Percentiles rank a stretch among this genome's conserved stretches.
These are phyloP conservation scores for Hedychridium roseum DNA, from an alignment of 2,888 invertebrate species.

Conservation along the genomic window DNA sequence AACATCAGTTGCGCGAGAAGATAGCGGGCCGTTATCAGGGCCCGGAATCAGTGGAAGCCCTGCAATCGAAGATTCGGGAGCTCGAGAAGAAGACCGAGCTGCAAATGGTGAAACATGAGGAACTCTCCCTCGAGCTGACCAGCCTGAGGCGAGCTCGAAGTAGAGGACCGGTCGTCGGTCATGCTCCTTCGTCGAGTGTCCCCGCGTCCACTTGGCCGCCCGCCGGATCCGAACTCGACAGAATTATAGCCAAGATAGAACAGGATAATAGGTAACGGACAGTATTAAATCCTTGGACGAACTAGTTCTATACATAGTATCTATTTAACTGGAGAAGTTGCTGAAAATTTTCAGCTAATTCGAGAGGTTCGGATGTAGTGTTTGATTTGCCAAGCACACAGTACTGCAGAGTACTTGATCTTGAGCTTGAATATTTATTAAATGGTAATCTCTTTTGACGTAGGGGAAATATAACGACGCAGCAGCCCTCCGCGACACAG, in stretches of 20 bases:
- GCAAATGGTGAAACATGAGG: constrained; percentile 79
- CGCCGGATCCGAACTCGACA: constrained; percentile 82
- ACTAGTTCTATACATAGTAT: no score
- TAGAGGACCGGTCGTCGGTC: constrained; percentile 55
- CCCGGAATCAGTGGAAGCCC: constrained; percentile 73
- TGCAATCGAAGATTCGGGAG: constrained; percentile 86
- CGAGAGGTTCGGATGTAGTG: no score
- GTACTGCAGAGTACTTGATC: no score
- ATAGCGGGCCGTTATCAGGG: constrained; percentile 67
- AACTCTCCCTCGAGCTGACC: constrained; percentile 87
- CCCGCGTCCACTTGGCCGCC: constrained; percentile 65
- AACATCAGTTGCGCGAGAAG: constrained; percentile 72
- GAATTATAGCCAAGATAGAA: constrained; percentile 95
- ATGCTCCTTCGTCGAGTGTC: constrained; percentile 62
- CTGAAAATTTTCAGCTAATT: no score
- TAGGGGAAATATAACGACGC: constrained; percentile 70
- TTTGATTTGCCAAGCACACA: no score
- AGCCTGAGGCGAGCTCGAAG: constrained; percentile 71
- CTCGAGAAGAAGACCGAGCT: constrained; percentile 88
- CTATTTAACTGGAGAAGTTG: no score
- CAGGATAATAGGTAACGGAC: constrained; percentile 66
- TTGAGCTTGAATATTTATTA: no score
- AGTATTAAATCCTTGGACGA: no score
- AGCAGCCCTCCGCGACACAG: constrained; percentile 55
- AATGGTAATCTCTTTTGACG: no score